A percentile compares a stretch with the other conserved stretches of the same genome.
Conservation (phyloP, 2,113 vertebrate genomes). For the Oxyura jamaicensis region DNA sequence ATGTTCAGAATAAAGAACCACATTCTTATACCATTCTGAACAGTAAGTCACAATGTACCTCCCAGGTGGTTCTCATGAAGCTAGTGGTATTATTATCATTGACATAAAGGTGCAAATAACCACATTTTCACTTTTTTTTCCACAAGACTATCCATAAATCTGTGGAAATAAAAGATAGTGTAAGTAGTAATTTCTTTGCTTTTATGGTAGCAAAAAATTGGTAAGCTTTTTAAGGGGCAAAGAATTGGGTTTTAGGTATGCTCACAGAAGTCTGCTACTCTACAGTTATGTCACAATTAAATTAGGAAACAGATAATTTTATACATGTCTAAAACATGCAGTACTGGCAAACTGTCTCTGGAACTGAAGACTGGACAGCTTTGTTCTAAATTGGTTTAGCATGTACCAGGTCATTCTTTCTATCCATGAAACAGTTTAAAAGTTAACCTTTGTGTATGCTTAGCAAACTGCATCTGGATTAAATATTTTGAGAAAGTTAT, state of each 20-base stretch:
- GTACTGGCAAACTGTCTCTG: background rate
- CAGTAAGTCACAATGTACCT: background rate
- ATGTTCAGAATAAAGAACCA: background rate
- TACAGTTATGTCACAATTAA: background rate
- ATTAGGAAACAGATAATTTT: background rate
- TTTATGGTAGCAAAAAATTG: background rate
- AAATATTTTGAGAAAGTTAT: conserved; percentile 46
- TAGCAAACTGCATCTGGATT: conserved; percentile 34
- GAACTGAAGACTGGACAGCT: background rate
- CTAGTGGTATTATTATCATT: background rate
- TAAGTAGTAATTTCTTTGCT: background rate
- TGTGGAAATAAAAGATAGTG: background rate
- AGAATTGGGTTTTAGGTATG: background rate
- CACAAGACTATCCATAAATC: background rate
- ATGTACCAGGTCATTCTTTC: background rate
- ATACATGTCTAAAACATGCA: background rate
- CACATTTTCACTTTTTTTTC: background rate
- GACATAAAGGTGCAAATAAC: background rate
- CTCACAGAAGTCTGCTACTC: background rate
- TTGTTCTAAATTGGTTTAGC: background rate
- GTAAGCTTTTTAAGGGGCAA: background rate
- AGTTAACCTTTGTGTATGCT: conserved; percentile 25
- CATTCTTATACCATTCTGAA: background rate
- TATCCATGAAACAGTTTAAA: background rate
- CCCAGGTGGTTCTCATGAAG: background rate